Conservation (phyloP, 2,113 vertebrate genomes). For the Alethe diademata region DNA sequence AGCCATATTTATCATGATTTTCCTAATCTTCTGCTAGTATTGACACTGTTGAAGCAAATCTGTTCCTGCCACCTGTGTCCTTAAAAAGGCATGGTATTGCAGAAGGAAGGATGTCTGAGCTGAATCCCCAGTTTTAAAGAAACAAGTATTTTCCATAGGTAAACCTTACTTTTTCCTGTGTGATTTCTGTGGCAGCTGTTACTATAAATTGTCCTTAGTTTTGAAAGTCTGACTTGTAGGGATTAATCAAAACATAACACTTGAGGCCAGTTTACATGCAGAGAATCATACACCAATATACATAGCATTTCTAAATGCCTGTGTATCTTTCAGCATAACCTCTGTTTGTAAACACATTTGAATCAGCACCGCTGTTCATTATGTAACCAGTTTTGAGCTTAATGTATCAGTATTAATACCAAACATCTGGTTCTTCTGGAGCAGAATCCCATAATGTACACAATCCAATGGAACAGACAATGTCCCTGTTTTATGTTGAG, state of each 20-base stretch:
- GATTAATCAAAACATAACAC: constrained; percentile 18
- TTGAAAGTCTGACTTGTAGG: not conserved
- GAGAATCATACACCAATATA: not conserved
- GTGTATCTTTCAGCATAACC: not conserved
- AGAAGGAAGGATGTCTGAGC: not conserved
- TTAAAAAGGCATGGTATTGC: not conserved
- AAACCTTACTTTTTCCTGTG: not conserved
- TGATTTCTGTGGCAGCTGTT: not conserved
- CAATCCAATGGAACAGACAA: not conserved
- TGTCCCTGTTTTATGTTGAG: not conserved
- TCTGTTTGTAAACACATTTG: constrained; percentile 21
- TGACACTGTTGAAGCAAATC: not conserved
- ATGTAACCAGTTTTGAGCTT: not conserved
- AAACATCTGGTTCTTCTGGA: constrained; percentile 25
- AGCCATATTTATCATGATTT: not conserved
- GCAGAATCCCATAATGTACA: not conserved
- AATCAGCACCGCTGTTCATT: constrained; percentile 16
- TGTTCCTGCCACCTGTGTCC: not conserved
- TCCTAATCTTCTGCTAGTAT: not conserved
- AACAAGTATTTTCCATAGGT: not conserved
- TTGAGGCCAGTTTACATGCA: not conserved
- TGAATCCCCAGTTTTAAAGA: not conserved
- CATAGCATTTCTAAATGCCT: not conserved
- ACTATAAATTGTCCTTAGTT: not conserved
- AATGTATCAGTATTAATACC: constrained; percentile 13